These are phyloP conservation scores for Clanis bilineata DNA, from an alignment of 2,888 invertebrate species.

Conservation along the genomic window DNA sequence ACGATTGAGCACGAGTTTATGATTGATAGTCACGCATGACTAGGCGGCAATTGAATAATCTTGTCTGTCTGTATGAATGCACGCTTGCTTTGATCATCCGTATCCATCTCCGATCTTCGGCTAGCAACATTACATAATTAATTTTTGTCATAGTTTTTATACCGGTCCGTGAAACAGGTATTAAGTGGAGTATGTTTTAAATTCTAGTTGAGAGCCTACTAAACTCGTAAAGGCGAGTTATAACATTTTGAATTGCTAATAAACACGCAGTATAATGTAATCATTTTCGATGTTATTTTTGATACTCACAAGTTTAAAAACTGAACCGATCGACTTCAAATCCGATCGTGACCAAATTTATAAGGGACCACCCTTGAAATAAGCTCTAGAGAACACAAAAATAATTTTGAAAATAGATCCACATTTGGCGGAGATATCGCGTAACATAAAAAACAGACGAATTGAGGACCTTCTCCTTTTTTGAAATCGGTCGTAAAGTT, in stretches of 20 bases:
- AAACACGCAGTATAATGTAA: no score
- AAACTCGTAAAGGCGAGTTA: neutral
- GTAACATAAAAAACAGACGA: no score
- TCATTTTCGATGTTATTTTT: no score
- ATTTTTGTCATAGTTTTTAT: slow-evolving; percentile 47
- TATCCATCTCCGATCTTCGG: slow-evolving; percentile 15
- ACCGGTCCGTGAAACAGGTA: slow-evolving; percentile 37
- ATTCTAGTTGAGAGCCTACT: slow-evolving; percentile 3
- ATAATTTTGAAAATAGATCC: no score
- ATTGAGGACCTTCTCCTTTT: no score
- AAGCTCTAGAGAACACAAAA: no score
- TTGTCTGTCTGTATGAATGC: slow-evolving; percentile 30
- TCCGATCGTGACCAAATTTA: no score
- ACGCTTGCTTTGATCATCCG: slow-evolving; percentile 22
- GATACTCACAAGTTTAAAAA: no score
- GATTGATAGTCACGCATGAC: slow-evolving; percentile 43
- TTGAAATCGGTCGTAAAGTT: no score
- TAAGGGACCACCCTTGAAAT: no score
- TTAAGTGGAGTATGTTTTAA: slow-evolving; percentile 36
- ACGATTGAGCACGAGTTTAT: slow-evolving; percentile 31
- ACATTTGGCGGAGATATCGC: no score
- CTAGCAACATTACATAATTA: slow-evolving; percentile 43
- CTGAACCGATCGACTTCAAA: no score
- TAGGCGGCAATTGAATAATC: slow-evolving; percentile 35
- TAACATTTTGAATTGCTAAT: neutral